Conservation (phyloP, 2,113 vertebrate species). For the Artemisiospiza belli region DNA sequence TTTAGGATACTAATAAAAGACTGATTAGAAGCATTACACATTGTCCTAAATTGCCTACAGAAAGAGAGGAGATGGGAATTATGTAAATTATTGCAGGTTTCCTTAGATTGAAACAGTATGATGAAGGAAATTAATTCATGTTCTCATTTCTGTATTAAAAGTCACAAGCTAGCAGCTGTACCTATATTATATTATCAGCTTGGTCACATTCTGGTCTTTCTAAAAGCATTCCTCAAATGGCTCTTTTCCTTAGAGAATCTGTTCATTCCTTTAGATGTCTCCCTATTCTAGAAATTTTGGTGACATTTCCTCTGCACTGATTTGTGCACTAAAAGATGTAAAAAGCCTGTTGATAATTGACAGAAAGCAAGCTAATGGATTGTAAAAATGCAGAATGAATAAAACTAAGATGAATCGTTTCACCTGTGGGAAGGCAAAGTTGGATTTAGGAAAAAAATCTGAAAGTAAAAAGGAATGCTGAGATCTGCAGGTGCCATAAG, state of each 20-base stretch:
- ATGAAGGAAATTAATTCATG: conserved; percentile 37
- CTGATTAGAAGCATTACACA: conserved; percentile 44
- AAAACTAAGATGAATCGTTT: not conserved
- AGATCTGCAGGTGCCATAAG: not conserved
- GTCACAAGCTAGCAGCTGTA: not conserved
- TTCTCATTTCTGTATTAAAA: conserved; percentile 26
- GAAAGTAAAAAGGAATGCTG: not conserved
- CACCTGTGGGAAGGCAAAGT: not conserved
- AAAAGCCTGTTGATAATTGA: conserved; percentile 4
- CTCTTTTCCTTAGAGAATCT: not conserved
- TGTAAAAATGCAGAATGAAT: not conserved
- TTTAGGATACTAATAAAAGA: conserved; percentile 66
- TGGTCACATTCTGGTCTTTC: not conserved
- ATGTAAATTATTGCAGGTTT: conserved; percentile 60
- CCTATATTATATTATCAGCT: not conserved
- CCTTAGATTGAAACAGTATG: not conserved
- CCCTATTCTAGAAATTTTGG: not conserved
- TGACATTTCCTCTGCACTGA: not conserved
- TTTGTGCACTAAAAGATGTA: not conserved
- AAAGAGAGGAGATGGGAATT: conserved; percentile 39
- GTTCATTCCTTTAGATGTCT: not conserved
- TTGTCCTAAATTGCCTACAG: conserved; percentile 65
- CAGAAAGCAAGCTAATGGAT: not conserved
- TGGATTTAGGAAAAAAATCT: not conserved
- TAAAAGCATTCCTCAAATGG: not conserved